Evolutionary conservation across 2,797 vertebrate genomes (phyloP).

Genomic region (Chloroceryle amazona): DNA sequence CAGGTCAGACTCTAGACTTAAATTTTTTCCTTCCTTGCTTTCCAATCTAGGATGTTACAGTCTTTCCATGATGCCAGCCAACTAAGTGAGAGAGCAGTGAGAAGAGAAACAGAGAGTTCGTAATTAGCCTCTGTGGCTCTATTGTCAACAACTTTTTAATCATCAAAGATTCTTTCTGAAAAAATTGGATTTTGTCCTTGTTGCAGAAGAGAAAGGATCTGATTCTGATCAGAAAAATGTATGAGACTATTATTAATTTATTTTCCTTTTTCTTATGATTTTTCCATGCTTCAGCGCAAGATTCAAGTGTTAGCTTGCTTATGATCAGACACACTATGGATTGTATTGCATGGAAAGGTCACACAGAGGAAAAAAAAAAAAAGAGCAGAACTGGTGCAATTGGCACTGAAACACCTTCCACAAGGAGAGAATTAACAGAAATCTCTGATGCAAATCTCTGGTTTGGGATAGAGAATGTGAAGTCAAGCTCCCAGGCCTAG

Average conservation of each 20-base stretch:
- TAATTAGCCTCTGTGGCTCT: neutral
- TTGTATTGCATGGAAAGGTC: neutral
- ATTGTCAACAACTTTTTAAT: neutral
- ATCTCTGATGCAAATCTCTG: neutral
- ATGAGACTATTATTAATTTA: neutral
- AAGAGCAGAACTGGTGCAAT: neutral
- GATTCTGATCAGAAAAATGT: neutral
- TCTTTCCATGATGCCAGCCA: neutral
- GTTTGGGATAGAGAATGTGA: neutral
- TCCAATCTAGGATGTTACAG: neutral
- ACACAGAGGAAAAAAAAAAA: neutral
- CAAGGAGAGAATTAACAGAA: neutral
- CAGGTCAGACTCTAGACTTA: neutral
- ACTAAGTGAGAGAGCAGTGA: accelerated
- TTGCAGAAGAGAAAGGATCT: neutral
- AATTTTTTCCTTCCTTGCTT: neutral
- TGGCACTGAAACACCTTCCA: neutral
- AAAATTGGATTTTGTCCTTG: neutral
- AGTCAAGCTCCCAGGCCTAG: neutral
- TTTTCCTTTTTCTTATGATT: neutral
- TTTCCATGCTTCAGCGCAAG: neutral
- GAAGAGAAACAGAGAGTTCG: neutral
- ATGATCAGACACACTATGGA: neutral
- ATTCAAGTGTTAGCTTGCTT: neutral
- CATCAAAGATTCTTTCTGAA: neutral